Conservation (phyloP, 2,888 invertebrate species). For the Mamestra brassicae region DNA sequence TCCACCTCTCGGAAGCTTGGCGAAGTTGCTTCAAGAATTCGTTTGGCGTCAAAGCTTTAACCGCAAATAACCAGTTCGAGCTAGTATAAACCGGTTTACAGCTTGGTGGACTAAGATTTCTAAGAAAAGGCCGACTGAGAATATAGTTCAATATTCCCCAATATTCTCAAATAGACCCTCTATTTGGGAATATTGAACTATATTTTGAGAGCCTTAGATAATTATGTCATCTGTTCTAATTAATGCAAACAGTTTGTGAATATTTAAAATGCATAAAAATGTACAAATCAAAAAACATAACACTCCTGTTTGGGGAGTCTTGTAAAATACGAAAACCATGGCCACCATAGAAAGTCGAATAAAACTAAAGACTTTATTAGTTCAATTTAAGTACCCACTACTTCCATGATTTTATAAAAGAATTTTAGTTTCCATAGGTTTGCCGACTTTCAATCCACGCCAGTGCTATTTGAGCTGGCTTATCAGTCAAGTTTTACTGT, state of each 20-base stretch:
- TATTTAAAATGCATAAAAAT: no score
- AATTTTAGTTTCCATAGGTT: neutral
- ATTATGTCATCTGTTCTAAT: constrained; percentile 20
- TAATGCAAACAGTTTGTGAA: neutral
- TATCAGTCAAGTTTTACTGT: constrained; percentile 34
- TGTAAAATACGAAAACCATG: no score
- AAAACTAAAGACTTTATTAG: no score
- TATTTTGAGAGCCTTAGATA: constrained; percentile 57
- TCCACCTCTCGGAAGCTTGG: constrained; percentile 39
- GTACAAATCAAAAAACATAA: no score
- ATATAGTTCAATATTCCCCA: neutral
- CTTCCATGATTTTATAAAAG: no score
- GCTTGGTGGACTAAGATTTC: constrained; percentile 27
- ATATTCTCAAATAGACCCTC: no score
- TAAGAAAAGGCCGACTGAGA: constrained; percentile 19
- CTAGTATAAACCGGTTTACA: constrained; percentile 36
- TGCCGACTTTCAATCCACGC: neutral
- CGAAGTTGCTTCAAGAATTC: constrained; percentile 59
- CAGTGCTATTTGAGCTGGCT: constrained; percentile 17
- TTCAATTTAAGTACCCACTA: no score
- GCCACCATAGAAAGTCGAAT: no score
- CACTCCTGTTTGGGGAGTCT: no score
- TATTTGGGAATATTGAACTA: constrained; percentile 13
- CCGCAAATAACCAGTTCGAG: constrained; percentile 28
- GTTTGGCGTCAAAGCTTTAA: constrained; percentile 37